Evolutionary conservation across 2,888 invertebrate species (phyloP), one percentile per base, ranked within the genome.

Genomic region (Idaea straminata): DNA sequence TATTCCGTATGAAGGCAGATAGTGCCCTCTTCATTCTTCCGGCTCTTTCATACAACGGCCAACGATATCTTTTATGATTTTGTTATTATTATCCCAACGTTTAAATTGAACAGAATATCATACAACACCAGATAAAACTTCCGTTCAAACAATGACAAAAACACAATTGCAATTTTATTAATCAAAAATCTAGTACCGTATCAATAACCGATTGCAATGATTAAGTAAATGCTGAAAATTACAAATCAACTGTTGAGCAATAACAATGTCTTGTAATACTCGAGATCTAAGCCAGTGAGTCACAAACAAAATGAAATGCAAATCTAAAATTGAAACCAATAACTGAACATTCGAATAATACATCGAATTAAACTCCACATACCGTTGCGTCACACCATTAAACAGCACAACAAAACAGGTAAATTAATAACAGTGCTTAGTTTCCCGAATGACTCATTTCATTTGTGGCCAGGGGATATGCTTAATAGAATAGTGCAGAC

Each of bases 361-460:
- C 69, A 47, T 7, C 47, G 47, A 66, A 69, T 66, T 69, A 64
- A 64, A 61, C 61, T 66, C 60, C 60, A 63, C 63, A 69, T 25
- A 25, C 64, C 64, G 68, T 71, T 66, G 69, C 69, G 66, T 66
- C 70, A 63, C 64, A 64, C 65, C 66, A 62, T 69, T 61, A 35
- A 36, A 13, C 36, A 36, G 38, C 6, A 38, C 59, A 15, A 67
- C 62, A 68, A 62, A 69, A 68, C 73, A 72, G 70, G 72, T 70
- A 71, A 75, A 79, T 75, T 77, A 80, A 80, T 80, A 74, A 76
- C 69, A 69, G 70, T 73, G 72, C 72, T 74, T 66, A 67, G 67
- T 69, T 61, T 67, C 65, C 61, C 64, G 66, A 69, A 75, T 83
- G 83, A 83, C 68, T 83, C 83, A 83, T 78, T 77, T 73, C 66